These are phyloP conservation scores for Darevskia nairensis DNA, from an alignment of 2,797 vertebrate genomes.

Conservation along the genomic window DNA sequence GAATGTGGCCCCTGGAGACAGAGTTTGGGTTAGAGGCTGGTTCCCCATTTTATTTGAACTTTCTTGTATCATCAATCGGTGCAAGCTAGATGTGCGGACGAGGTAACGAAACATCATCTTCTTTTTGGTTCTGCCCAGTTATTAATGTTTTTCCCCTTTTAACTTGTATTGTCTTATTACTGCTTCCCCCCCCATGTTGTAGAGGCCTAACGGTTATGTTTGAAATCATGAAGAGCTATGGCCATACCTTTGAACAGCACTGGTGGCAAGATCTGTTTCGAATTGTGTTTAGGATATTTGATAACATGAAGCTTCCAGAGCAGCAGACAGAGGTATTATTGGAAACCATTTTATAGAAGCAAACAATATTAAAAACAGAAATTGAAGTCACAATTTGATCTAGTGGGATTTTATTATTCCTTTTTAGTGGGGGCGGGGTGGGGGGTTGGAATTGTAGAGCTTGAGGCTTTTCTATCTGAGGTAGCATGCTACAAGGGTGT, in stretches of 20 bases:
- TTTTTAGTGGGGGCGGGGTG: not conserved
- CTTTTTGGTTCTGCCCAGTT: not conserved
- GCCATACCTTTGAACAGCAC: constrained; percentile 94
- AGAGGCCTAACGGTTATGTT: constrained; percentile 98
- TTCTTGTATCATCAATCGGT: constrained; percentile 96
- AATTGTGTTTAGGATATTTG: constrained; percentile 96
- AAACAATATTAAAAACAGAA: not conserved
- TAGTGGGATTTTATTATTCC: not conserved
- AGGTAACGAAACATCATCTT: constrained; percentile 77
- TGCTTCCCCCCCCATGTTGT: constrained; percentile 50
- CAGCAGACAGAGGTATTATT: constrained; percentile 93
- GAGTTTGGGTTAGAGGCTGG: constrained; percentile 97
- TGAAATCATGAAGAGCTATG: constrained; percentile 99
- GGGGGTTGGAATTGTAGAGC: not conserved
- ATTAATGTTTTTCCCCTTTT: not conserved
- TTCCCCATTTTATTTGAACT: constrained; percentile 97
- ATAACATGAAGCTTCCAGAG: constrained; percentile 98
- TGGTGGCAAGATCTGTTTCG: constrained; percentile 99
- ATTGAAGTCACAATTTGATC: not conserved
- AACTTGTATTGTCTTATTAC: constrained; percentile 11
- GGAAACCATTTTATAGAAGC: not conserved
- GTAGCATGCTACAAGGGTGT: too few species aligned
- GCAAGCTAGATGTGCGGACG: constrained; percentile 94
- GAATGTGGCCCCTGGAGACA: constrained; percentile 94
- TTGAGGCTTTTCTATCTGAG: not conserved